Evolutionary conservation across 1,140 invertebrate species (phyloP), one percentile per base, ranked within the genome.

Genomic region (Drosophila mojavensis): DNA sequence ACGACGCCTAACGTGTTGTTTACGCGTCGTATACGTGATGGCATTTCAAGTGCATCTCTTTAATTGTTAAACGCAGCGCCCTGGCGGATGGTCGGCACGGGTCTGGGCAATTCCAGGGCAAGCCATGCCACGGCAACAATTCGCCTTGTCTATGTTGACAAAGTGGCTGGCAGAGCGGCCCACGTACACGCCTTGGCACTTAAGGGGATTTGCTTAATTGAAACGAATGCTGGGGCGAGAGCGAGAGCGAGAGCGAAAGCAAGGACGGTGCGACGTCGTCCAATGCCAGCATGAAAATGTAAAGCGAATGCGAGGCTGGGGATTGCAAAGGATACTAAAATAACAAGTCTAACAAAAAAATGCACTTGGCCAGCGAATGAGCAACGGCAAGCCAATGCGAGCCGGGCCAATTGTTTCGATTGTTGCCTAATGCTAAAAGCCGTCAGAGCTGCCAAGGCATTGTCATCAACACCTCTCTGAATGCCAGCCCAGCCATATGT

Each of bases 121-220:
- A 3, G 28, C 28, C 28, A 28, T 28, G 5, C 1, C 41, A 45
- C 4, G 4, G 43, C 17, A 30, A 58, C 51, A 43, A 74, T 74
- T 74, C 51, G 68, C 65, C 54, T 56, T 62, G 65, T 88, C 83
- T 86, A 77, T 86, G 83, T 86, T 86, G 82, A 86, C 82, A 86
- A 86, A 86, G 82, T 86, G 82, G 76, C 76, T 76, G 54, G 45
- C 56, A 28, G 48, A 45, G 43, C 30, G 50, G 48, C 66, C 64
- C 83, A 88, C 83, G 84, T 88, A 88, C 79, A 89, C 77, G 79
- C 67, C 75, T 80, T 90, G 86, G 75, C 86, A 90, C 86, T 90
- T 90, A 82, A 85, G 86, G 86, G 86, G 81, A 90, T 90, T 90
- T 90, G 86, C 89, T 90, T 90, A 90, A 90, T 90, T 90, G 86